Conservation (phyloP, 2,113 vertebrate genomes). For the Malurus melanocephalus region DNA sequence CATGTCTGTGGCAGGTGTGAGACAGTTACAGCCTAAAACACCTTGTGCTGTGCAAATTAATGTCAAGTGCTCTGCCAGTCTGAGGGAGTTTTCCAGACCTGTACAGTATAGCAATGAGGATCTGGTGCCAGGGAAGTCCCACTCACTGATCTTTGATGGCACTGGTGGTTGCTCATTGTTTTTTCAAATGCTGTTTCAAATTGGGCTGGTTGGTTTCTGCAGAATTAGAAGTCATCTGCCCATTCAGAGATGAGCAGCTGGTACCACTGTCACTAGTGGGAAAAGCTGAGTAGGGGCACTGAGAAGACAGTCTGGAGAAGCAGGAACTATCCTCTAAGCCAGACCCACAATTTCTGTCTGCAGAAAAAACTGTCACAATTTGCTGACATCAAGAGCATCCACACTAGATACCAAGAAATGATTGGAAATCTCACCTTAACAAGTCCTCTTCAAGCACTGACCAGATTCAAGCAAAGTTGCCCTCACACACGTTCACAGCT, state of each 20-base stretch:
- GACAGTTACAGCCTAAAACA: not conserved
- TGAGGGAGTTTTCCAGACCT: not conserved
- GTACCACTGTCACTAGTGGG: not conserved
- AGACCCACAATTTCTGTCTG: not conserved
- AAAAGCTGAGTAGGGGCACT: not conserved
- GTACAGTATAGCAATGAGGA: not conserved
- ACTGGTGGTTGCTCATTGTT: not conserved
- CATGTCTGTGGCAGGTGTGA: not conserved
- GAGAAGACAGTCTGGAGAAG: not conserved
- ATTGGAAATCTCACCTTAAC: conserved; percentile 29
- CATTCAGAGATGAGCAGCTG: not conserved
- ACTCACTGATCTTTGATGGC: not conserved
- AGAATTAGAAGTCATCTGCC: not conserved
- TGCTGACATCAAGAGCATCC: not conserved
- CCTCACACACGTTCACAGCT: not conserved
- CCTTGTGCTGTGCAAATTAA: fast-evolving
- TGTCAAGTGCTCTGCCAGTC: not conserved
- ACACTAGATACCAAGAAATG: not conserved
- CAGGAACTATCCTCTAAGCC: not conserved
- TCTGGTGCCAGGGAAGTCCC: not conserved
- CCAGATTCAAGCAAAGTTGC: not conserved
- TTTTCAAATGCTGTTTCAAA: not conserved
- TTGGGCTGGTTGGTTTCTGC: not conserved
- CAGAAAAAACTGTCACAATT: not conserved
- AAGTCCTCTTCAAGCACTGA: not conserved